Evolutionary conservation across 2,888 invertebrate genomes (phyloP).

Genomic region (Nomada goodeniana): DNA sequence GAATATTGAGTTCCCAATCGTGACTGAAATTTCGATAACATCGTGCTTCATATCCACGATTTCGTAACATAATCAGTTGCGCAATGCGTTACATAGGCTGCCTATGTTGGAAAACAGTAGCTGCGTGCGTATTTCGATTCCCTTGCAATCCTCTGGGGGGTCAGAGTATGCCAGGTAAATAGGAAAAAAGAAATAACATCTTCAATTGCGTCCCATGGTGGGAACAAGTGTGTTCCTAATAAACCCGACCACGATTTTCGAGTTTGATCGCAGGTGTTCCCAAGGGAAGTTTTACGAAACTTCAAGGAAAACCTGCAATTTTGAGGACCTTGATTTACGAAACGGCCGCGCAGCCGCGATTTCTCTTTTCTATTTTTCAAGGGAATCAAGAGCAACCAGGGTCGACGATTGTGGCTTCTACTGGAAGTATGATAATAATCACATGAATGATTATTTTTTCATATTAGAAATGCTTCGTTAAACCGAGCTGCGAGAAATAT

Average conservation of each 20-base stretch:
- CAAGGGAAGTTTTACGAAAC: conserved; percentile 20
- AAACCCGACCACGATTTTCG: background rate
- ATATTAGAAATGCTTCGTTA: too few species aligned
- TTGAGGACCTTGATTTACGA: background rate
- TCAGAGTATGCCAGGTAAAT: background rate
- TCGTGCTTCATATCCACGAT: conserved; percentile 49
- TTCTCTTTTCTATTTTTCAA: conserved; percentile 25
- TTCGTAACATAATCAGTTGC: conserved; percentile 50
- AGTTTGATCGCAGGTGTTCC: background rate
- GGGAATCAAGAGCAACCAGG: background rate
- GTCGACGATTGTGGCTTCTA: background rate
- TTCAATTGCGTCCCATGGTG: background rate
- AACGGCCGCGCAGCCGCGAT: background rate
- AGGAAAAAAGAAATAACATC: background rate
- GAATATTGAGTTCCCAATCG: conserved; percentile 33
- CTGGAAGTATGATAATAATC: background rate
- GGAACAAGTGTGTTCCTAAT: background rate
- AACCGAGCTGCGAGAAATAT: too few species aligned
- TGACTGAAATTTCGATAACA: conserved; percentile 42
- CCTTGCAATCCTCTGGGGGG: background rate
- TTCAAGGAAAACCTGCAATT: conserved; percentile 5
- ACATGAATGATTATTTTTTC: background rate
- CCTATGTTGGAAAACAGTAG: conserved; percentile 1
- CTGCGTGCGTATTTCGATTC: background rate
- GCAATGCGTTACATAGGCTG: conserved; percentile 45